Percentiles rank a stretch among this genome's conserved stretches.
Conservation (phyloP, 2,888 invertebrate species). For the Eupithecia centaureata region DNA sequence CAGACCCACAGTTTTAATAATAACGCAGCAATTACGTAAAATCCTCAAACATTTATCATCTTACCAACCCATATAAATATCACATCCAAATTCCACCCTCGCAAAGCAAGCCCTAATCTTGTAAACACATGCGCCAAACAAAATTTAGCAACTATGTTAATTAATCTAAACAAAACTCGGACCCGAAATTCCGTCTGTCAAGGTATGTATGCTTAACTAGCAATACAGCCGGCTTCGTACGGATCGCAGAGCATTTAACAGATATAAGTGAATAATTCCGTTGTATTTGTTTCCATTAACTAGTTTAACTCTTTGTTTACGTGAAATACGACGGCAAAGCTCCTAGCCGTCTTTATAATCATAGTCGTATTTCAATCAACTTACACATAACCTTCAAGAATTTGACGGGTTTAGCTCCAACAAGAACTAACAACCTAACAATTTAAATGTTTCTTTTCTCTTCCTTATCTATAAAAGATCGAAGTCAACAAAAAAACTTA, state of each 20-base stretch:
- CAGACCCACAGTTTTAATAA: conserved; percentile 1
- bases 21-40: not conserved
- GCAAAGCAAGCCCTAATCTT: conserved; percentile 31
- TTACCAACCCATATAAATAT: conserved; percentile 10
- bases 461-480: too few species aligned
- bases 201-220: conserved; percentile 12
- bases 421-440: too few species aligned
- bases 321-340: too few species aligned
- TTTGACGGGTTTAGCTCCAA: too few species aligned
- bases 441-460: too few species aligned
- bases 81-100: conserved; percentile 23
- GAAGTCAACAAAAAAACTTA: too few species aligned
- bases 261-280: too few species aligned
- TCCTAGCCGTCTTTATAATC: too few species aligned
- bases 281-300: not conserved
- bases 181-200: conserved; percentile 34
- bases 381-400: too few species aligned
- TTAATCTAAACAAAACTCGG: conserved; percentile 39
- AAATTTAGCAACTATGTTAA: conserved; percentile 42
- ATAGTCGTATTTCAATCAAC: too few species aligned
- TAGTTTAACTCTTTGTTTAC: too few species aligned
- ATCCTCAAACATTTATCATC: not conserved
- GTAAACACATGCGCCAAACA: conserved; percentile 36
- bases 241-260: not conserved
- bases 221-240: not conserved